Evolutionary conservation across 2,888 invertebrate genomes (phyloP), one percentile per base, ranked within the genome.

Genomic region (Caenorhabditis sp.): DNA sequence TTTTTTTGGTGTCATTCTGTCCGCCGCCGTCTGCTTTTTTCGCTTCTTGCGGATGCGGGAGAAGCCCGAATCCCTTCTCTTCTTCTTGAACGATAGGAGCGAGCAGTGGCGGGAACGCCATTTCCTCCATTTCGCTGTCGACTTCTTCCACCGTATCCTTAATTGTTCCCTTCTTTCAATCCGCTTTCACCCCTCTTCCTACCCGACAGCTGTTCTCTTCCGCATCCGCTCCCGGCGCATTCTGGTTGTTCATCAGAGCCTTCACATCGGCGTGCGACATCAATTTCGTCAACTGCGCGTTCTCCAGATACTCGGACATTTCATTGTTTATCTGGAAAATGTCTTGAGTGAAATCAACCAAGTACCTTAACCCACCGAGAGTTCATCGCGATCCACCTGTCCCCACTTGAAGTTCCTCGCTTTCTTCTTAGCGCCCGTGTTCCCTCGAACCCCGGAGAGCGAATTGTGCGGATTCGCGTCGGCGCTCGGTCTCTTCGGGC

Each of bases 201-300:
- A 71, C 73, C 41, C 56, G 46, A 52, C 74, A 75, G 37, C 62
- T 62, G 2, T 27, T 55, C 30, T 55, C 68, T 26, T 68, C 68
- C 15, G 32, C 62, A 24, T 61, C 56, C 9, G 24, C 61, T 22
- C 56, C 62, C 1, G 48, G 48, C 6, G 56, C 53, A 17, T 37
- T 3, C 20, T 35, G 56, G 3, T 53, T 50, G n/a, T 48, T 52
- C 52, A 68, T 39, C 43, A 62, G 22, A 2, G 62, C 75, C n/a
- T 61, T 65, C 48, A 75, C 32, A 39, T 75, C 75, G 20, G 62
- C 75, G 20, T 75, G 62, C 15, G 75, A 75, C 75, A 75, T 75
- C 32, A 75, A 13, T 58, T 75, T 75, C 1, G 75, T 70, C 13
- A 75, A 30, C 30, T 75, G 75, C 5, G 75, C 75, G 41, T 75